phyloP scores from a whole-genome alignment of 1,140 invertebrate genomes.

The Aphelenchoides besseyi region DNA sequence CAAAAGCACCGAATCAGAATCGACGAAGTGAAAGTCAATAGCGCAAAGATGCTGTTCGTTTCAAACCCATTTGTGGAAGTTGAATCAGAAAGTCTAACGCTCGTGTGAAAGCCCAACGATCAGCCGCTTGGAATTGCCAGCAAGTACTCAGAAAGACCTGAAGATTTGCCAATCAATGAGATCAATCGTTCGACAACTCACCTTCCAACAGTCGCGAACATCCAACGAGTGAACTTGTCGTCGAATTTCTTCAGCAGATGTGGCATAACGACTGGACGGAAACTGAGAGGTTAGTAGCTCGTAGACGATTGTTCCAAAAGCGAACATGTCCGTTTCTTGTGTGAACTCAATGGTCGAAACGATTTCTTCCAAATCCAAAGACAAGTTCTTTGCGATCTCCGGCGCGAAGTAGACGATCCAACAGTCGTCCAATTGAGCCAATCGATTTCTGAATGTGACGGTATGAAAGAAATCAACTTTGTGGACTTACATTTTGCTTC shows the following conservation, averaged over 20 bases:
- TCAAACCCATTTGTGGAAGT: not conserved
- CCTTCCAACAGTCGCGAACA: not conserved
- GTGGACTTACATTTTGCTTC: not conserved
- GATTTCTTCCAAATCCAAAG: not conserved
- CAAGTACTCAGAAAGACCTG: not conserved
- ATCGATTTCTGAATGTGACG: not conserved
- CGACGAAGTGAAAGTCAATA: too few species aligned
- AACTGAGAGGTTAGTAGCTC: not conserved
- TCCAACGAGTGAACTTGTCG: not conserved
- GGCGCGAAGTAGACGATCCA: not conserved
- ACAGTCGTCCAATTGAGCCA: not conserved
- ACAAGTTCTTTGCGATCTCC: not conserved
- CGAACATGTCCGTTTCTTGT: not conserved
- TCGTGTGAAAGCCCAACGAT: not conserved
- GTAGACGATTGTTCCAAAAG: not conserved
- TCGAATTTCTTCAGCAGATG: not conserved
- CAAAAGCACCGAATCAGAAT: too few species aligned
- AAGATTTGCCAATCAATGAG: not conserved
- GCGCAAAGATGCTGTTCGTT: not conserved
- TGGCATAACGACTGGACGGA: not conserved
- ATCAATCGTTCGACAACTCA: not conserved
- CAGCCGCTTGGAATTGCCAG: not conserved
- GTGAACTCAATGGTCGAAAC: not conserved
- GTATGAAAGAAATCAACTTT: not conserved
- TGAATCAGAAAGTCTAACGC: not conserved